phyloP scores from a whole-genome alignment of 23 tunicate species.

The Oikopleura dioica region DNA sequence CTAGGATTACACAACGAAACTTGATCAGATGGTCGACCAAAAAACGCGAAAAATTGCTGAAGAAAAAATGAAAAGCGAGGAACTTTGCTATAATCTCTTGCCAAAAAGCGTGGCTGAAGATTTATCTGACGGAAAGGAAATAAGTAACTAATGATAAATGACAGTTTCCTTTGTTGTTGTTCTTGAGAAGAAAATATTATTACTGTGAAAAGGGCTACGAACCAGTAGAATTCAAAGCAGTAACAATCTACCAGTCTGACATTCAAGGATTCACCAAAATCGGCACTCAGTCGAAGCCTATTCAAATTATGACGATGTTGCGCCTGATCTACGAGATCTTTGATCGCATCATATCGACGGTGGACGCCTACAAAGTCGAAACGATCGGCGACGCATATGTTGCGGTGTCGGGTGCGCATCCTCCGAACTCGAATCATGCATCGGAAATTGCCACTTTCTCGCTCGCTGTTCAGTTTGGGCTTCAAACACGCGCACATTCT shows the following conservation, averaged over 20 bases:
- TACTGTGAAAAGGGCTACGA: too few relatives aligned
- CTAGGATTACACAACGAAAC: background rate
- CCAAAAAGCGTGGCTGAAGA: background rate
- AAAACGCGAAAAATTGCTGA: background rate
- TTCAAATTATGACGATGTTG: conserved; percentile 6
- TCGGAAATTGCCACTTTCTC: background rate
- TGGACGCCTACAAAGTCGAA: conserved; percentile 23
- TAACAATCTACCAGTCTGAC: background rate
- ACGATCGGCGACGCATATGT: conserved; percentile 97
- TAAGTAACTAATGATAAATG: too few relatives aligned
- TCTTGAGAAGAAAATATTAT: too few relatives aligned
- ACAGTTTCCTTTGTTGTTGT: too few relatives aligned
- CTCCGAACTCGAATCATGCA: background rate
- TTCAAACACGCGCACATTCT: too few relatives aligned
- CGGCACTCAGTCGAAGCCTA: background rate
- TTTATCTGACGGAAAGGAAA: too few relatives aligned
- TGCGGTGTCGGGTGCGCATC: conserved; percentile 76
- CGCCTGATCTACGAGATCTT: background rate
- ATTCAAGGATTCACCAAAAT: background rate
- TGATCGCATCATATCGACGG: background rate
- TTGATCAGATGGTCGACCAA: background rate
- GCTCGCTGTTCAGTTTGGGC: conserved; percentile 3
- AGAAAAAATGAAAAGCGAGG: background rate
- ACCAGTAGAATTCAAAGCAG: background rate
- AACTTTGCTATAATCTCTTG: background rate